Conservation (phyloP, 1,140 invertebrate species). For the Druon quercuslanigerum region DNA sequence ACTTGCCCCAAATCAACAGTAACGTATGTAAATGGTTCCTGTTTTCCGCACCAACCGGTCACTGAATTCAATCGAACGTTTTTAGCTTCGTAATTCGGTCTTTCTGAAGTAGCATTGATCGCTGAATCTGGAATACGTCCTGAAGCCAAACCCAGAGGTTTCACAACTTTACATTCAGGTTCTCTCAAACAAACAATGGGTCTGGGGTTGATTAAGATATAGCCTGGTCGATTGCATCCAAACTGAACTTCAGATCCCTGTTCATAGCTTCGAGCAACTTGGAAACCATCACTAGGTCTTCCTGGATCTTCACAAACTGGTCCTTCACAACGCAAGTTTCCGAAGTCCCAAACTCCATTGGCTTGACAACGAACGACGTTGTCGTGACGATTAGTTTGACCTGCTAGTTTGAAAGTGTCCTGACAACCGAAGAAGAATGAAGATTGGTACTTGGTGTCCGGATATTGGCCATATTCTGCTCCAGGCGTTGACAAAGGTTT, state of each 20-base stretch:
- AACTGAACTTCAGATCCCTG: conserved; percentile 94
- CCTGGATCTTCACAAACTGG: conserved; percentile 97
- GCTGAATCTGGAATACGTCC: conserved; percentile 95
- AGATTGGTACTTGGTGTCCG: conserved; percentile 92
- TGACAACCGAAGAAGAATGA: conserved; percentile 98
- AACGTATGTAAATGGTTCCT: conserved; percentile 93
- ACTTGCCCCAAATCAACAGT: conserved; percentile 95
- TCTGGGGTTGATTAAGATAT: conserved; percentile 92
- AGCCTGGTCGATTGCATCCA: conserved; percentile 92
- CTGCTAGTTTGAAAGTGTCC: conserved; percentile 95
- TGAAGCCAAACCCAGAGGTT: conserved; percentile 92
- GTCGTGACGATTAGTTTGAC: conserved; percentile 92
- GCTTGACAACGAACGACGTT: conserved; percentile 94
- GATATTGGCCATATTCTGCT: conserved; percentile 91
- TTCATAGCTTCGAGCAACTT: conserved; percentile 93
- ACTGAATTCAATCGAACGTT: conserved; percentile 94
- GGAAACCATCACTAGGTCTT: conserved; percentile 92
- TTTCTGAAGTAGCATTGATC: conserved; percentile 96
- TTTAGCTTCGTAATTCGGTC: conserved; percentile 92
- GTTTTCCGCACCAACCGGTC: conserved; percentile 96
- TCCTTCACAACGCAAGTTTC: conserved; percentile 95
- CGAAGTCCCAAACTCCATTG: conserved; percentile 97
- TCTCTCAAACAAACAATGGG: conserved; percentile 94
- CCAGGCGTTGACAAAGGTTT: conserved; percentile 91
- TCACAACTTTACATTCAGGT: conserved; percentile 95